phyloP scores from a whole-genome alignment of 2,888 invertebrate species.

The Lysandra coridon region DNA sequence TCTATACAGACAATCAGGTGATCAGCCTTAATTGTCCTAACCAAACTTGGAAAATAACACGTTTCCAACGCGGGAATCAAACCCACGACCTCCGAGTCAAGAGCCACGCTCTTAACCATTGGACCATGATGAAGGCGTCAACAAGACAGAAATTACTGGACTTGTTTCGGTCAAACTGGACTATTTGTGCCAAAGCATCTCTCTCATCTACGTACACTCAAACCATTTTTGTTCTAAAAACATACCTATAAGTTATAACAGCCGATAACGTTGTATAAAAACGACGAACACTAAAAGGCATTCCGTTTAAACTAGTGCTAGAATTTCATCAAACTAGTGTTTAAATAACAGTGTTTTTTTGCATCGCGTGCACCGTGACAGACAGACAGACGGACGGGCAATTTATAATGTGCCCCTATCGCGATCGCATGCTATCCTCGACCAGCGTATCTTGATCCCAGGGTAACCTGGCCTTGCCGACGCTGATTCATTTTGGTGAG shows the following conservation, averaged over 20 bases:
- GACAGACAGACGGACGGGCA: constrained; percentile 76
- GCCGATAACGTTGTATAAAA: neutral
- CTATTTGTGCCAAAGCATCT: no score
- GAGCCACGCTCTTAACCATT: no score
- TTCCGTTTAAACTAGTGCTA: neutral
- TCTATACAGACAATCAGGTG: no score
- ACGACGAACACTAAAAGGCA: neutral
- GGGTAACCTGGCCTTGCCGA: constrained; percentile 23
- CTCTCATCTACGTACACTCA: no score
- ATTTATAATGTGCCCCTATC: constrained; percentile 79
- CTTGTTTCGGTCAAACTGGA: no score
- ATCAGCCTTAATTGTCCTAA: no score
- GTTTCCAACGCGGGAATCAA: no score
- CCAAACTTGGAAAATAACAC: no score
- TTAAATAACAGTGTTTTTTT: constrained; percentile 56
- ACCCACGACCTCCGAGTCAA: no score
- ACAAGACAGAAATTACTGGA: no score
- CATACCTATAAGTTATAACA: neutral
- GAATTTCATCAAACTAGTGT: neutral
- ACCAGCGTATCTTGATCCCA: constrained; percentile 47
- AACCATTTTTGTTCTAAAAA: neutral
- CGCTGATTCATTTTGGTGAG: neutral
- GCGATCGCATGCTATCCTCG: constrained; percentile 57
- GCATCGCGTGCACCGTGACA: constrained; percentile 76
- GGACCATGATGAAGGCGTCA: no score